A percentile compares a stretch with the other conserved stretches of the same genome.
Evolutionary conservation across 2,797 vertebrate genomes (phyloP).

Genomic region (Lophotriccus pileatus): DNA sequence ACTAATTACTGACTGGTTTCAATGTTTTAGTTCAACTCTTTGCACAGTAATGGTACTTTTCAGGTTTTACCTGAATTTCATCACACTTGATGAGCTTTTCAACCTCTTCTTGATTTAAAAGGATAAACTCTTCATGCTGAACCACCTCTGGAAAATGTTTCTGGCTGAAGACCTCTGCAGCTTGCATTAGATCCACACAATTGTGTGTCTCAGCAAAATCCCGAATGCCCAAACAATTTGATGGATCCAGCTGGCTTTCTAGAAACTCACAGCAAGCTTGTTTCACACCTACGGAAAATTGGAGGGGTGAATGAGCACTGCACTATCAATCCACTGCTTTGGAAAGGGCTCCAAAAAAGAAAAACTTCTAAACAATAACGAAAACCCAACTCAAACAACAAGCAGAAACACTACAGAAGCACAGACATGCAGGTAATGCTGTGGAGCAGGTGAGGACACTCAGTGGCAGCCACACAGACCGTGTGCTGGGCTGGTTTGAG

Average conservation of each 20-base stretch:
- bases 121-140: slow-evolving; percentile 98
- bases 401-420: not conserved
- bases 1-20: not conserved
- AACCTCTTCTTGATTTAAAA: slow-evolving; percentile 93
- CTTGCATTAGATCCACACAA: slow-evolving; percentile 96
- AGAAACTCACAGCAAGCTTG: slow-evolving; percentile 98
- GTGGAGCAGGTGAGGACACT: not conserved
- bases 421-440: not conserved
- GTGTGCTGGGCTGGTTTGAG: not conserved
- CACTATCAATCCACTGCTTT: slow-evolving; percentile 2
- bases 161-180: slow-evolving; percentile 96
- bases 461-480: not conserved
- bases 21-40: not conserved
- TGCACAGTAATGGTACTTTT: not conserved
- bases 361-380: not conserved
- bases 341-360: slow-evolving; percentile 16
- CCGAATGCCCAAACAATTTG: slow-evolving; percentile 96
- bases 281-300: slow-evolving; percentile 88
- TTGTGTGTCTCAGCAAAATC: slow-evolving; percentile 99
- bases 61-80: slow-evolving; percentile 91
- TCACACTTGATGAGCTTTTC: slow-evolving; percentile 98
- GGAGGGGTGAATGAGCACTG: slow-evolving; percentile 52
- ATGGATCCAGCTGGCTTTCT: slow-evolving; percentile 95
- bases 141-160: slow-evolving; percentile 98
- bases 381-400: not conserved